Conservation (phyloP, 2,888 invertebrate genomes). For the Philaethria dido region DNA sequence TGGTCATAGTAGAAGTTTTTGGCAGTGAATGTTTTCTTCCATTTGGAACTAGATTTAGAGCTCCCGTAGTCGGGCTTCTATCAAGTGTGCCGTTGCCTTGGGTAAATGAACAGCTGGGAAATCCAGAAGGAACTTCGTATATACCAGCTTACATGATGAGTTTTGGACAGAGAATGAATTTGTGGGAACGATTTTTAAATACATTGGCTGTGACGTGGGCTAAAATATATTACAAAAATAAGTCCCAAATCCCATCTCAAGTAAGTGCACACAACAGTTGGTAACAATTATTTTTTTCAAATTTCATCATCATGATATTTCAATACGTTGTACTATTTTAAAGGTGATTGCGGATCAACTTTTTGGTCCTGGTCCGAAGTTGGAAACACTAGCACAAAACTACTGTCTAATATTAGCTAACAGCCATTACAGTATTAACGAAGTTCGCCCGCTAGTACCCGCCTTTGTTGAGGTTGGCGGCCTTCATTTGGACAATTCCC, state of each 20-base stretch:
- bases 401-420: conserved; percentile 82
- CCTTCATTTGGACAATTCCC: conserved; percentile 76
- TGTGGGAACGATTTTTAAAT: conserved; percentile 77
- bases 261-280: conserved; percentile 51
- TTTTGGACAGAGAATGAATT: conserved; percentile 75
- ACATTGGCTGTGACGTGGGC: conserved; percentile 69
- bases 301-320: not conserved
- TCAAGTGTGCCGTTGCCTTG: conserved; percentile 83
- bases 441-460: conserved; percentile 81
- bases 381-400: conserved; percentile 74
- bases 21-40: conserved; percentile 84
- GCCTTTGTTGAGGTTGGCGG: conserved; percentile 83
- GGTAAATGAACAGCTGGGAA: conserved; percentile 82
- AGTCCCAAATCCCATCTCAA: conserved; percentile 76
- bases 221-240: conserved; percentile 68
- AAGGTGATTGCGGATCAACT: conserved; percentile 76
- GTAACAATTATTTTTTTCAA: too few species aligned
- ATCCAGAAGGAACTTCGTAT: conserved; percentile 83
- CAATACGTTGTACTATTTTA: conserved; percentile 35
- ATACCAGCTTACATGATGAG: conserved; percentile 83
- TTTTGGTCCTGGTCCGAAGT: conserved; percentile 76
- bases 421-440: conserved; percentile 83
- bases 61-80: conserved; percentile 80
- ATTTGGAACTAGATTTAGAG: conserved; percentile 77
- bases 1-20: conserved; percentile 80